phyloP scores from a whole-genome alignment of 2,113 vertebrate genomes.

The Nothoprocta pentlandii region DNA sequence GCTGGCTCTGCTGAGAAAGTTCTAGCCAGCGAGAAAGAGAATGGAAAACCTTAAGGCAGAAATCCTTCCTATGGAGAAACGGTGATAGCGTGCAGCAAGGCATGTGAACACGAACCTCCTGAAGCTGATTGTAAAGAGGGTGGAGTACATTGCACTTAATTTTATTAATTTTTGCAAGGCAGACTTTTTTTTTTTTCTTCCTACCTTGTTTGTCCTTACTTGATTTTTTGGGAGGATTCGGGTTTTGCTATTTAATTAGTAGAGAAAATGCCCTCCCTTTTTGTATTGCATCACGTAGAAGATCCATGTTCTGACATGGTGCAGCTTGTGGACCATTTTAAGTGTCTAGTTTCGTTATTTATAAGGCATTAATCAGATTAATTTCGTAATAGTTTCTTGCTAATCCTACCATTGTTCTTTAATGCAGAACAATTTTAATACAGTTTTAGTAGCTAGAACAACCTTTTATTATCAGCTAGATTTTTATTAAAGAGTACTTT shows the following conservation, averaged over 20 bases:
- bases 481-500: conserved; percentile 53
- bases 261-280: conserved; percentile 63
- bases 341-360: conserved; percentile 71
- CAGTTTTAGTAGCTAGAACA: conserved; percentile 56
- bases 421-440: conserved; percentile 67
- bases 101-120: background rate
- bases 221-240: conserved; percentile 73
- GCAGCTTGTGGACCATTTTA: conserved; percentile 76
- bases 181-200: background rate
- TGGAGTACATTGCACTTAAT: conserved; percentile 61
- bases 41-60: background rate
- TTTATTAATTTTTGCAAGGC: conserved; percentile 58
- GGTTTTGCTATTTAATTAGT: conserved; percentile 76
- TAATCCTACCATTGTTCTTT: conserved; percentile 76
- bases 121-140: conserved; percentile 54
- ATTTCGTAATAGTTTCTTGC: conserved; percentile 73
- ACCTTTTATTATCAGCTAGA: conserved; percentile 51
- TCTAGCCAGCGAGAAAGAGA: background rate
- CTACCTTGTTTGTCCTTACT: conserved; percentile 71
- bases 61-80: background rate
- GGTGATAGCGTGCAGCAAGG: background rate
- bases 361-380: conserved; percentile 76
- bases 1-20: background rate
- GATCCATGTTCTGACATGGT: conserved; percentile 75
- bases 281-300: conserved; percentile 52